Evolutionary conservation across 2,113 vertebrate species (phyloP), one percentile per base, ranked within the genome.

Genomic region (Paramormyrops kingsleyae): DNA sequence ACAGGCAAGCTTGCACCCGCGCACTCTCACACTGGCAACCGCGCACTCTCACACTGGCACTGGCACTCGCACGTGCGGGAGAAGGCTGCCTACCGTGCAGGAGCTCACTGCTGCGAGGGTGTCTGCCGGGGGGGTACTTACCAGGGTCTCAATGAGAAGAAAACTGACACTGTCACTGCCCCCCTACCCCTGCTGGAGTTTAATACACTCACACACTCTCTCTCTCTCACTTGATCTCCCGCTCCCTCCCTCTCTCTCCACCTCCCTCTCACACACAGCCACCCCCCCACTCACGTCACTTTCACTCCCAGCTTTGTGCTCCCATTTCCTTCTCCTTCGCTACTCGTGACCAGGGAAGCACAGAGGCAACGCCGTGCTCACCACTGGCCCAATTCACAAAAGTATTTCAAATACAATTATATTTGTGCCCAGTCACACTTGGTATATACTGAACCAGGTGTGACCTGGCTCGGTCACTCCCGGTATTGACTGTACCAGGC

Each of bases 51-150:
- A 88, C 88, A 90, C 84, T 87, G 2, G 52, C 35, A 50, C 21
- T 88, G 46, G 84, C 89, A 91, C 46, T 77, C 87, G 87, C 91
- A 62, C 83, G 70, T 53, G 87, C 49, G 39, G 88, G 80, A 91
- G 90, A 89, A 46, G 88, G n/a, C 42, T 46, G 21, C 92, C 93
- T 93, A 92, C 93, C 93, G 91, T 93, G 89, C 90, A 91, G 92
- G 50, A 87, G 90, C 90, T 90, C 70, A 91, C 90, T 88, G 91
- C 84, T 62, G 92, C 90, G 90, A 91, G 90, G 93, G 92, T 93
- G 90, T 92, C 89, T 62, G 89, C 89, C 91, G 90, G 90, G 90
- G 90, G 91, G 89, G 88, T 88, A 90, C 91, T 89, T 89, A 89
- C 88, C 89, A 92, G 84, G 44, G 88, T 91, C 91, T 89, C 92